Evolutionary conservation across 2,888 invertebrate genomes (phyloP).

Genomic region (Rhabditoides inermis): DNA sequence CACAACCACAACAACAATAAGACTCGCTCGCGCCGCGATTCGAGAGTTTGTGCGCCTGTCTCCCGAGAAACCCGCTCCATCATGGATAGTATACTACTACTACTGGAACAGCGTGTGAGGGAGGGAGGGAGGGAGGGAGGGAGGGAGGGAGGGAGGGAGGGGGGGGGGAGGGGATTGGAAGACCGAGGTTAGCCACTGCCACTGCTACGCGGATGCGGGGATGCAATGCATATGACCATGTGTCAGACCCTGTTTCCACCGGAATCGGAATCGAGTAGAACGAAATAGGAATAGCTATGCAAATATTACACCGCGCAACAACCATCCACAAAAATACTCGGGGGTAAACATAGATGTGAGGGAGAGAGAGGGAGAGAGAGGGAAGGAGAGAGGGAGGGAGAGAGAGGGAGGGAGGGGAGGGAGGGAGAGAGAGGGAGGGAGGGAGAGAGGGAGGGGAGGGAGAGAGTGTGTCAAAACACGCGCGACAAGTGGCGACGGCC

Average conservation of each 20-base stretch:
- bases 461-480: too few relatives aligned
- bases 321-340: conserved; percentile 2
- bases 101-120: background rate
- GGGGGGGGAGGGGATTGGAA: background rate
- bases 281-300: too few relatives aligned
- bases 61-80: too few relatives aligned
- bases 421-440: conserved; percentile 2
- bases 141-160: background rate
- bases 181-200: background rate
- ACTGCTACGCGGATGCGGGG: too few relatives aligned
- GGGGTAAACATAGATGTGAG: conserved; percentile 3
- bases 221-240: conserved; percentile 6
- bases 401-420: conserved; percentile 1
- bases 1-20: too few relatives aligned
- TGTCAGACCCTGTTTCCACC: too few relatives aligned
- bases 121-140: background rate
- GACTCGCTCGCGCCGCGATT: too few relatives aligned
- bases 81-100: too few relatives aligned
- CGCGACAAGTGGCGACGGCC: too few relatives aligned
- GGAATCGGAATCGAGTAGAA: too few relatives aligned
- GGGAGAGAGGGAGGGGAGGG: background rate
- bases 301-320: too few relatives aligned
- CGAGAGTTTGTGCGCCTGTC: too few relatives aligned
- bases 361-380: background rate
- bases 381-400: conserved; percentile 2